Percentiles rank a stretch among this genome's conserved stretches.
Conservation (phyloP, 2,113 vertebrate species). For the Neodon shergylaensis region DNA sequence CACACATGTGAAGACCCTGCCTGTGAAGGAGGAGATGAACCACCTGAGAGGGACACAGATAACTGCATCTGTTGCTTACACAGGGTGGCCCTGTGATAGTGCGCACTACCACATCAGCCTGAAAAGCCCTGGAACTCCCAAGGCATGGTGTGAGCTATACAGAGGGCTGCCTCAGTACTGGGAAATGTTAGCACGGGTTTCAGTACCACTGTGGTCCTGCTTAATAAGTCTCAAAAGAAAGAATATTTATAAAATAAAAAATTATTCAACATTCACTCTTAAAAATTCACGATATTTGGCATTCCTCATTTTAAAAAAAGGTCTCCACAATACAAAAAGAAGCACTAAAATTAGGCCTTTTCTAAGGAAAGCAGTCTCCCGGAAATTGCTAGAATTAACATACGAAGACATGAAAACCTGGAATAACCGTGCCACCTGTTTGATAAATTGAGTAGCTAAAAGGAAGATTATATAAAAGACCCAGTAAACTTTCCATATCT, state of each 20-base stretch:
- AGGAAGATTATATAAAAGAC: neutral
- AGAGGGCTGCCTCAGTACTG: neutral
- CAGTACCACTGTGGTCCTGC: neutral
- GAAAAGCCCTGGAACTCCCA: neutral
- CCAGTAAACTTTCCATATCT: neutral
- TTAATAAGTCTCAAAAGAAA: neutral
- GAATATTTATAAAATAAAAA: slow-evolving; percentile 12
- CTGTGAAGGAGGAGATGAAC: neutral
- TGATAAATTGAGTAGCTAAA: neutral
- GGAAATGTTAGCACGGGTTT: neutral
- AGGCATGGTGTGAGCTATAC: neutral
- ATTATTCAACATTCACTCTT: neutral
- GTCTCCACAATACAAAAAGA: neutral
- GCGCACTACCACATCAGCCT: neutral
- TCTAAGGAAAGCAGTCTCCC: neutral
- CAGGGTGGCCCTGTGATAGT: no score
- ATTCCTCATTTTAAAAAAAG: neutral
- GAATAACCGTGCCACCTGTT: neutral
- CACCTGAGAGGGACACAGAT: neutral
- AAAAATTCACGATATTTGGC: neutral
- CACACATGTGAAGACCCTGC: neutral
- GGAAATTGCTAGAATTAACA: neutral
- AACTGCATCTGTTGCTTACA: neutral
- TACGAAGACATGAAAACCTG: neutral
- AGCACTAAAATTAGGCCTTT: neutral